These are phyloP conservation scores for Pandemis heparana DNA, from an alignment of 2,888 invertebrate genomes.

Conservation along the genomic window DNA sequence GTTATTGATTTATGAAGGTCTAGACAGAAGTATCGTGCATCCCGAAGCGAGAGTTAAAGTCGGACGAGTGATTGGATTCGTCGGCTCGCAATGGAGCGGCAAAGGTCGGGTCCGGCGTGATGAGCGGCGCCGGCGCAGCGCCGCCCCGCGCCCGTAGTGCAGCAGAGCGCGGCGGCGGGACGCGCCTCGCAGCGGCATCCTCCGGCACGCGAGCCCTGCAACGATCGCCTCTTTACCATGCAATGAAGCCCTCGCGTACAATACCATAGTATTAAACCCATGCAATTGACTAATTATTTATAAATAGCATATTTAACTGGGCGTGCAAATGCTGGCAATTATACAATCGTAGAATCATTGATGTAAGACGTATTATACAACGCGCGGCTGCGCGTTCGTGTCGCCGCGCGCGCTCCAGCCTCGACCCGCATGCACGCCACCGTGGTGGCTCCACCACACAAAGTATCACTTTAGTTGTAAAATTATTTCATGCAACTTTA, in stretches of 20 bases:
- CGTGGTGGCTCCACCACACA: no score
- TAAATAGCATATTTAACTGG: conserved; percentile 7
- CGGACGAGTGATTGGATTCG: not conserved
- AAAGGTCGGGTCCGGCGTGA: not conserved
- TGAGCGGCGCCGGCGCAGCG: not conserved
- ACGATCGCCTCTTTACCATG: not conserved
- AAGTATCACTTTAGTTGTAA: no score
- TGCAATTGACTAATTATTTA: conserved; percentile 18
- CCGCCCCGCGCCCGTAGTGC: not conserved
- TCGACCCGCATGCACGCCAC: not conserved
- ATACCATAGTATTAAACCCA: conserved; percentile 1
- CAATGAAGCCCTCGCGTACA: conserved; percentile 19
- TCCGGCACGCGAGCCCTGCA: not conserved
- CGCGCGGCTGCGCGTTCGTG: no score
- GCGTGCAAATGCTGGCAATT: conserved; percentile 25
- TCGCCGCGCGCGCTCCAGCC: conserved; percentile 17
- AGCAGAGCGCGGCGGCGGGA: conserved; percentile 4
- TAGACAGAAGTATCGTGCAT: no score
- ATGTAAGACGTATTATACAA: conserved; percentile 32
- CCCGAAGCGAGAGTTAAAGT: not conserved
- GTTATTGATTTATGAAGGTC: no score
- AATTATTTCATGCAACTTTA: no score
- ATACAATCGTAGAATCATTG: conserved; percentile 31
- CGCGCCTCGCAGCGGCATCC: not conserved
- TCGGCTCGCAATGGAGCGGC: not conserved